Percentiles rank a stretch among this genome's conserved stretches.
These are phyloP conservation scores for Ploceus nigricollis DNA, from an alignment of 2,113 vertebrate species.

Conservation along the genomic window DNA sequence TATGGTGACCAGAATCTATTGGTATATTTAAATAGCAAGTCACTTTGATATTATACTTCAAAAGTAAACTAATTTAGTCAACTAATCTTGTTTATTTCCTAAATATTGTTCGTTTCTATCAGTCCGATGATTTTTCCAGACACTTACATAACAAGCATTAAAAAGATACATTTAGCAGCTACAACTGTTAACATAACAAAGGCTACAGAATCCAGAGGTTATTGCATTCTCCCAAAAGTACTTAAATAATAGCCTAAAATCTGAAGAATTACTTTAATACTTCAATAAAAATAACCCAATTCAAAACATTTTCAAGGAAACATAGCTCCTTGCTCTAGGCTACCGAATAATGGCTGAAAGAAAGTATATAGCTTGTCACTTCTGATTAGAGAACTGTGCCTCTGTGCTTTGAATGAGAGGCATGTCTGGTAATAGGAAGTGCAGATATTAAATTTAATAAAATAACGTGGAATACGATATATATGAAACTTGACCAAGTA, in stretches of 20 bases:
- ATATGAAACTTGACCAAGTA: conserved; percentile 86
- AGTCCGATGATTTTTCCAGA: conserved; percentile 56
- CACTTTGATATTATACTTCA: conserved; percentile 27
- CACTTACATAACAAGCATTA: conserved; percentile 71
- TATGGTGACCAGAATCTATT: not conserved
- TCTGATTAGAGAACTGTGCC: conserved; percentile 94
- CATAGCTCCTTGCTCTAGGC: conserved; percentile 90
- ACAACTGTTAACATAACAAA: conserved; percentile 75
- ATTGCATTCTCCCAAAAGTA: conserved; percentile 85
- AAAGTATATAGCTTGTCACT: conserved; percentile 97
- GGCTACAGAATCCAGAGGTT: conserved; percentile 76
- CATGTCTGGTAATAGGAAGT: conserved; percentile 92
- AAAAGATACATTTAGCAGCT: conserved; percentile 72
- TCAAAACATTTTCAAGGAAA: conserved; percentile 95
- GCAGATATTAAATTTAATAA: conserved; percentile 95
- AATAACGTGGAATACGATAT: conserved; percentile 88
- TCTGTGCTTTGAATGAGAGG: conserved; percentile 92
- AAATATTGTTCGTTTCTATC: conserved; percentile 57
- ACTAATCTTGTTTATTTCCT: conserved; percentile 74
- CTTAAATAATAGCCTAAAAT: conserved; percentile 96
- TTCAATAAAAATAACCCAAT: conserved; percentile 99
- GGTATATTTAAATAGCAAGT: conserved; percentile 20
- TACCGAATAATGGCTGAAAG: conserved; percentile 92
- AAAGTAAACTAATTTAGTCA: conserved; percentile 62
- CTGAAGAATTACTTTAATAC: conserved; percentile 99